Base-by-base conservation (phyloP, 2,113 vertebrate genomes). In the Delphinapterus leucas region DNA sequence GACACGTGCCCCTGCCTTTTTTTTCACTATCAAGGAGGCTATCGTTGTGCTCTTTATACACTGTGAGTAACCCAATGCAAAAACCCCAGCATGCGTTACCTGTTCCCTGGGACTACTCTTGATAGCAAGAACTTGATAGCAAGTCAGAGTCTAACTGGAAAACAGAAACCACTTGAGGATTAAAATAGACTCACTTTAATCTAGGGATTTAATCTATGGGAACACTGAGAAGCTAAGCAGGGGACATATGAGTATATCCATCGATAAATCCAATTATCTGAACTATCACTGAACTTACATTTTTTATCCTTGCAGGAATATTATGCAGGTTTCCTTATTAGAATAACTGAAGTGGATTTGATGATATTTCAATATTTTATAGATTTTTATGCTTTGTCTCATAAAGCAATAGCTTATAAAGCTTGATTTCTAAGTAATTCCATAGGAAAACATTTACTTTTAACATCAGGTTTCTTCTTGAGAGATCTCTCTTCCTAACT, bases 361-460 rank as follows among this genome's bases (percentile, higher is more conserved):
- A 36, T 73, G 31, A 47, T 79, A 83, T 71, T 90, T 90, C 31
- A 94, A 67, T 28, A 41, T 80, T 53, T 81, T 44, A 83, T 70
- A 81, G 36, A 71, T 87, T 93, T 12, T 15, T 63, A 82, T 67
- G 26, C 14, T 31, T 93, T 91, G 5, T n/a, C 8, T 91, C 44
- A 74, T 79, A 65, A 71, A 71, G 13, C 31, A 38, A 47, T 87
- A 47, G 14, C 31, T 58, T 70, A 58, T 67, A 82, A 93, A 76
- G 25, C 6, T 79, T 79, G 13, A 21, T 63, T 83, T 88, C 18
- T 41, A n/a, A 82, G 44, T 33, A 88, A 77, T 88, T 63, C 49
- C 47, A 33, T 5, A 41, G 44, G n/a, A 91, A 95, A 84, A 87
- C 5, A 47, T 28, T 91, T 92, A 60, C 18, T 86, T 44, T 93